phyloP scores from a whole-genome alignment of 2,113 vertebrate species.

The Chaetura pelagica region DNA sequence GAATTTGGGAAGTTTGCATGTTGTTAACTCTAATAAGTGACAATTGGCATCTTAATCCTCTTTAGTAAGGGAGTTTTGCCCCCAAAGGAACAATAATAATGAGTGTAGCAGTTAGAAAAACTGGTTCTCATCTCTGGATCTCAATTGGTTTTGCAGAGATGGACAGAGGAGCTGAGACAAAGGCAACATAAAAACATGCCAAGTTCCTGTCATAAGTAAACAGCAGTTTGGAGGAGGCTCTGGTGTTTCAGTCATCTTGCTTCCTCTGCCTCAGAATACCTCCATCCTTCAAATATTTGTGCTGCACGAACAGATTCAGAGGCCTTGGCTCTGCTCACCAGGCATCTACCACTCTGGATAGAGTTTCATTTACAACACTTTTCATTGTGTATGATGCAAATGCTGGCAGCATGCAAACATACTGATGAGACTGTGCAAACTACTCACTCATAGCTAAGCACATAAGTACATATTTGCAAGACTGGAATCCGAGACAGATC shows the following conservation, averaged over 20 bases:
- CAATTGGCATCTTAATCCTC: not conserved
- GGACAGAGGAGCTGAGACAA: not conserved
- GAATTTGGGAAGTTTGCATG: not conserved
- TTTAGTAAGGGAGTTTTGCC: not conserved
- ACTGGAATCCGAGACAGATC: not conserved
- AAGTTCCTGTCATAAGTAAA: conserved; percentile 5
- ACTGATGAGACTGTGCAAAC: not conserved
- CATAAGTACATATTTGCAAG: not conserved
- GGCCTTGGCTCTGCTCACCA: not conserved
- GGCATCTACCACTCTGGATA: not conserved
- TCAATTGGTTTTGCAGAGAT: conserved; percentile 16
- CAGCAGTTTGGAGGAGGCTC: not conserved
- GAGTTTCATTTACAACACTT: not conserved
- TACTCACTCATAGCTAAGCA: not conserved
- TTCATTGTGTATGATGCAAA: not conserved
- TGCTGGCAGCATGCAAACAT: not conserved
- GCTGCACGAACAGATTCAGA: not conserved
- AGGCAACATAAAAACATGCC: not conserved
- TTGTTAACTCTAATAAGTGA: conserved; percentile 19
- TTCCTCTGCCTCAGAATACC: not conserved
- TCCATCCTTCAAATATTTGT: not conserved
- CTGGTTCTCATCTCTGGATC: not conserved
- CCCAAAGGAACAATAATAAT: conserved; percentile 2
- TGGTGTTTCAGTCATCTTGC: not conserved
- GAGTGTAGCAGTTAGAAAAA: not conserved